phyloP scores from a whole-genome alignment of 2,797 vertebrate species.

The Paratrypauchen microcephalus region DNA sequence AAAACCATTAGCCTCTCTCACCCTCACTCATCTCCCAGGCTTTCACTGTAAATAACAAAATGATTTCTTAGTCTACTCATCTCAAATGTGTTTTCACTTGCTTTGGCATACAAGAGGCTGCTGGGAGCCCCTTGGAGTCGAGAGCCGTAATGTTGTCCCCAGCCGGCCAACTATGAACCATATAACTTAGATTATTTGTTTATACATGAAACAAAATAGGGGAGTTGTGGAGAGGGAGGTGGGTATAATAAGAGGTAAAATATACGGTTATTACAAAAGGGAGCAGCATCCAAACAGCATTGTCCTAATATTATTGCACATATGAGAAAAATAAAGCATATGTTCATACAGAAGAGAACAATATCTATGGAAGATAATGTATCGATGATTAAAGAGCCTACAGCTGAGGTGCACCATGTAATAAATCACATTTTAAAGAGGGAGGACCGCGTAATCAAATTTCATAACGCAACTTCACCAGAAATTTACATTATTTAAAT shows the following conservation, averaged over 20 bases:
- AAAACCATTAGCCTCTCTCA: constrained; percentile 62
- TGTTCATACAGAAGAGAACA: background rate
- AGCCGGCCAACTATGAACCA: constrained; percentile 36
- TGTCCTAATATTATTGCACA: constrained; percentile 3
- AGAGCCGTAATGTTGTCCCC: constrained; percentile 49
- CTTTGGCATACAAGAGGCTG: constrained; percentile 55
- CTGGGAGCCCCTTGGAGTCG: constrained; percentile 52
- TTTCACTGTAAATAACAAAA: constrained; percentile 59
- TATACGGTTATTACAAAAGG: constrained; percentile 26
- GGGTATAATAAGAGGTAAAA: constrained; percentile 26
- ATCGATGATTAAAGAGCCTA: constrained; percentile 3
- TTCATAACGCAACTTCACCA: background rate
- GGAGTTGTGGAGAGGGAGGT: constrained; percentile 35
- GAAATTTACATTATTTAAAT: background rate
- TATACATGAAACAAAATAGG: constrained; percentile 40
- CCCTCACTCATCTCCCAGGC: constrained; percentile 33
- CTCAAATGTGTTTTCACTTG: constrained; percentile 51
- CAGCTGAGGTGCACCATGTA: background rate
- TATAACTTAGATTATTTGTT: constrained; percentile 52
- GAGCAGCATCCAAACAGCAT: background rate
- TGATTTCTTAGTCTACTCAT: constrained; percentile 59
- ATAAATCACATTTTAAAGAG: background rate
- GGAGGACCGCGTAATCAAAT: background rate
- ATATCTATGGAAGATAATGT: background rate
- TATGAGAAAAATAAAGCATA: constrained; percentile 5